phyloP scores from a whole-genome alignment of 2,113 vertebrate genomes.

The Centropus bengalensis region DNA sequence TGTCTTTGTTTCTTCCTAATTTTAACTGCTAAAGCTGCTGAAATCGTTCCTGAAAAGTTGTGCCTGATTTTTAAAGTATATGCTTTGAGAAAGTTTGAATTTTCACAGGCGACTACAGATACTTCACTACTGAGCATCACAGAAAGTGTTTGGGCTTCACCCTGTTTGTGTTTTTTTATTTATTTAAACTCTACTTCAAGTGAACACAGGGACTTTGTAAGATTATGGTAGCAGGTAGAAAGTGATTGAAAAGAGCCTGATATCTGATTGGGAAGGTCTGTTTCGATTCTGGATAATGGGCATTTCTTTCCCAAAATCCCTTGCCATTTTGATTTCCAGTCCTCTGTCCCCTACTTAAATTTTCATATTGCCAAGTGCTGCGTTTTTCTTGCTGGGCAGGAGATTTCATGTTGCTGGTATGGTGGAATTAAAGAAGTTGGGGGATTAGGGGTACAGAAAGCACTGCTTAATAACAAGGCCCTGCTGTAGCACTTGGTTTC shows the following conservation, averaged over 20 bases:
- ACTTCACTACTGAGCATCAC: neutral
- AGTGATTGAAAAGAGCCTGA: neutral
- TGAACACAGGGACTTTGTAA: neutral
- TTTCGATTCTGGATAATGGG: neutral
- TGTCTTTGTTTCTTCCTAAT: slow-evolving; percentile 74
- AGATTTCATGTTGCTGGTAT: neutral
- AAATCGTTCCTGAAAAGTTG: slow-evolving; percentile 74
- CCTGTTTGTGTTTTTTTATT: no score
- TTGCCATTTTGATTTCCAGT: neutral
- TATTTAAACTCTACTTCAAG: neutral
- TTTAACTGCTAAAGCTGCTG: slow-evolving; percentile 57
- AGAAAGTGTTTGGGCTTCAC: neutral
- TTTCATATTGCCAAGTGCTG: neutral
- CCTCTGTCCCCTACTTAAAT: neutral
- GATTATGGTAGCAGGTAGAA: neutral
- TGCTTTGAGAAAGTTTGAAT: neutral
- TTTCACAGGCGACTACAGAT: neutral
- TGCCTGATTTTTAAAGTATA: slow-evolving; percentile 33
- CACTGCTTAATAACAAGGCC: neutral
- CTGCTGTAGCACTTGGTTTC: neutral
- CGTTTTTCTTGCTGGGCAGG: neutral
- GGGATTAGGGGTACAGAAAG: neutral
- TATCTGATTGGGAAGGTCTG: neutral
- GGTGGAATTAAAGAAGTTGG: neutral
- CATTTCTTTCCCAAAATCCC: neutral